Conservation (phyloP, 64 coral and sea anemone genomes). For the Stichodactyla mertensii region DNA sequence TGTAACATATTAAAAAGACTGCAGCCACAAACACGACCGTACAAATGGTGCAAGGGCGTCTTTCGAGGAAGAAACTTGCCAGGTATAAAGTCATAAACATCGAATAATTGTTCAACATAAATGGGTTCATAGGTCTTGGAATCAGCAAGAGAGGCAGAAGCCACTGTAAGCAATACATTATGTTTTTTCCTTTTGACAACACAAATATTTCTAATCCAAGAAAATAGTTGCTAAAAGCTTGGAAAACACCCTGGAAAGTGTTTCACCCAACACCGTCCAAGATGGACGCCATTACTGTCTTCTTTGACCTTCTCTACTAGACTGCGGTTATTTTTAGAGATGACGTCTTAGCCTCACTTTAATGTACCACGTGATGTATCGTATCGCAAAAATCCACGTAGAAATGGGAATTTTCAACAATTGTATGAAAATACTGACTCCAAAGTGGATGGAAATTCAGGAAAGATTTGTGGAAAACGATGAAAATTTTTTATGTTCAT, state of each 20-base stretch:
- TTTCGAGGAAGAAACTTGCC: slow-evolving; percentile 98
- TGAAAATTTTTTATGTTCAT: no score
- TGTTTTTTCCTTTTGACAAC: background rate
- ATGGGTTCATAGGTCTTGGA: slow-evolving; percentile 84
- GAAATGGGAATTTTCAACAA: no score
- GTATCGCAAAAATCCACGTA: background rate
- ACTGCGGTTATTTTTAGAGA: background rate
- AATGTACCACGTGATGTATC: background rate
- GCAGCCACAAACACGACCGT: slow-evolving; percentile 93
- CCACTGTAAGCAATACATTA: slow-evolving; percentile 99
- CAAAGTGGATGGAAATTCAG: no score
- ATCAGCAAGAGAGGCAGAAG: slow-evolving; percentile 89
- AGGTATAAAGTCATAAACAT: slow-evolving; percentile 99
- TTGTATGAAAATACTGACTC: no score
- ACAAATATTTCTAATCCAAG: background rate
- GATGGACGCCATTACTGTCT: slow-evolving; percentile 13
- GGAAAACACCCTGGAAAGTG: background rate
- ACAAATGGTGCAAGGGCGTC: slow-evolving; percentile 98
- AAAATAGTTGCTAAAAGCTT: background rate
- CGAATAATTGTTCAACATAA: slow-evolving; percentile 93
- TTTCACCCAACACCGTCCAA: background rate
- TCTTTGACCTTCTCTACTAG: background rate
- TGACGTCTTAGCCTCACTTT: background rate
- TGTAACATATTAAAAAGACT: slow-evolving; percentile 97
- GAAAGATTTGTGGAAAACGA: no score